These are phyloP conservation scores for Alitta virens DNA, from an alignment of 2,888 invertebrate species.

Conservation along the genomic window DNA sequence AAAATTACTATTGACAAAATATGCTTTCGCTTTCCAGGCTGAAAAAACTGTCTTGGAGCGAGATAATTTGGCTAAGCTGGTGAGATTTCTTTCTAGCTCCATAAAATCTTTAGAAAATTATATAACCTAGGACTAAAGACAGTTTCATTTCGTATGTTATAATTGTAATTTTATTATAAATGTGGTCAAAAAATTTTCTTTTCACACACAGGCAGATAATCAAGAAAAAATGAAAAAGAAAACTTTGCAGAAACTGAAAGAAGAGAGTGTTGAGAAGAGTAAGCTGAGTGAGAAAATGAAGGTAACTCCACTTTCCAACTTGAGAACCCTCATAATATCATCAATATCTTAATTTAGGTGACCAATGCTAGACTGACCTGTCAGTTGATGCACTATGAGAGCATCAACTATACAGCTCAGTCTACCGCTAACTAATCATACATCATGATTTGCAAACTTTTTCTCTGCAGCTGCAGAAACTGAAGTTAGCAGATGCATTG, in stretches of 20 bases:
- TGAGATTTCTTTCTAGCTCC: constrained; percentile 30
- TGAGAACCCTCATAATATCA: no score
- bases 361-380: no score
- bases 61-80: constrained; percentile 48
- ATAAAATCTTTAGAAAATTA: no score
- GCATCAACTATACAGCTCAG: no score
- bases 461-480: constrained; percentile 40
- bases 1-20: no score
- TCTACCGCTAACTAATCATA: background rate
- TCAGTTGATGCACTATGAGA: no score
- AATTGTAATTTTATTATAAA: background rate
- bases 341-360: no score
- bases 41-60: constrained; percentile 50
- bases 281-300: constrained; percentile 52
- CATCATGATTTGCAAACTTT: background rate
- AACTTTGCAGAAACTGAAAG: constrained; percentile 42
- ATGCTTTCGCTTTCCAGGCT: constrained; percentile 35
- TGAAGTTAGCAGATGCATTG: constrained; percentile 45
- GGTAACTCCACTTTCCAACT: no score
- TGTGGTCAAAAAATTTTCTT: background rate
- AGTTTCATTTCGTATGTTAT: constrained; percentile 42
- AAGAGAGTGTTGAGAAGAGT: constrained; percentile 39
- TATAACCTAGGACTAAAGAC: no score
- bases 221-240: constrained; percentile 38
- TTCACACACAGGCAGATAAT: constrained; percentile 35